Conservation (phyloP, 2,113 vertebrate genomes). For the Dromaius novaehollandiae region DNA sequence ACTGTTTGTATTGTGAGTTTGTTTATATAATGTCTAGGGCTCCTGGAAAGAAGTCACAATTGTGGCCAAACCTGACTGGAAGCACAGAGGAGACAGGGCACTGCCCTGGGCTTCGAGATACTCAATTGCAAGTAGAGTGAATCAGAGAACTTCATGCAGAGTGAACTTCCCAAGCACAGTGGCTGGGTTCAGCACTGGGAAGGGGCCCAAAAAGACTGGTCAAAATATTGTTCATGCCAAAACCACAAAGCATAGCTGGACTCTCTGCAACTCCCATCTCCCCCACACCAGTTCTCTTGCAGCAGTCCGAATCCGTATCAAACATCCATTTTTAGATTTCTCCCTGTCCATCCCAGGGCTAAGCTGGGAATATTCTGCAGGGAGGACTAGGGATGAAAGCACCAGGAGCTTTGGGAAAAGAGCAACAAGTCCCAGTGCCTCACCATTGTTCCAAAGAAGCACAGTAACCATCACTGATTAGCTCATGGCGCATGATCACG, state of each 20-base stretch:
- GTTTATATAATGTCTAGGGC: neutral
- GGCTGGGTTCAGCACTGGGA: neutral
- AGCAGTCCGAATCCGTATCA: neutral
- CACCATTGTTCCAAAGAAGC: neutral
- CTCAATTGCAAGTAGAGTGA: neutral
- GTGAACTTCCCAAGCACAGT: neutral
- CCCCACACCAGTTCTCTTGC: neutral
- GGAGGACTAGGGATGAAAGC: neutral
- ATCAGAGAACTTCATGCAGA: neutral
- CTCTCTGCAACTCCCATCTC: neutral
- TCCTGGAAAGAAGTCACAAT: neutral
- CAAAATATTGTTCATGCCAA: neutral
- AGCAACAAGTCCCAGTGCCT: rapidly evolving
- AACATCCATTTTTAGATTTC: neutral
- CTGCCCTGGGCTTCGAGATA: neutral
- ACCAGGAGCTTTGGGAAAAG: neutral
- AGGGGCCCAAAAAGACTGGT: neutral
- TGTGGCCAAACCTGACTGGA: neutral
- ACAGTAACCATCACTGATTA: neutral
- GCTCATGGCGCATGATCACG: neutral
- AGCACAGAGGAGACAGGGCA: neutral
- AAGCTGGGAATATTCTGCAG: neutral
- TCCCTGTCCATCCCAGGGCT: neutral
- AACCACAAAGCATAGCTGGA: neutral
- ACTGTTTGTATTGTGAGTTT: neutral